phyloP scores from a whole-genome alignment of 2,797 vertebrate species.

The Hoplostethus atlanticus region DNA sequence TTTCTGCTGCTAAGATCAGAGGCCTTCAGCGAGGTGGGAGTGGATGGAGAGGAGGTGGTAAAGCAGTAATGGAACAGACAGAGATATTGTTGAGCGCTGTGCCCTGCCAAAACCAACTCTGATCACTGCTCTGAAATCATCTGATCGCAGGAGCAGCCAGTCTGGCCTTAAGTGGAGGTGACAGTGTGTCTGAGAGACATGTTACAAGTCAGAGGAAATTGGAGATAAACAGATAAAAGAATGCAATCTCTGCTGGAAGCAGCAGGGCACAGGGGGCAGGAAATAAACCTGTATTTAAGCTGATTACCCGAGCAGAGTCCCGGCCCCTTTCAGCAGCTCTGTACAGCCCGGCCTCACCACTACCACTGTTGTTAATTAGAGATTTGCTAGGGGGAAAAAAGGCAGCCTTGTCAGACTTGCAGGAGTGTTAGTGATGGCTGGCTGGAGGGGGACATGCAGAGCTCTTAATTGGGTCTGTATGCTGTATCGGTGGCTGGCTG shows the following conservation, averaged over 20 bases:
- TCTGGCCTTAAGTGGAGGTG: conserved; percentile 77
- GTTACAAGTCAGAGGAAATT: conserved; percentile 85
- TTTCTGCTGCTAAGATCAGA: conserved; percentile 46
- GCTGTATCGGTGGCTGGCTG: conserved; percentile 85
- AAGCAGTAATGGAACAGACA: conserved; percentile 57
- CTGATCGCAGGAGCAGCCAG: conserved; percentile 60
- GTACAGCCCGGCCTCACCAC: conserved; percentile 63
- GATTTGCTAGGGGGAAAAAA: conserved; percentile 80
- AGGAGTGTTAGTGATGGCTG: conserved; percentile 91
- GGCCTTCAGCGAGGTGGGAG: conserved; percentile 32
- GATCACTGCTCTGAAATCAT: conserved; percentile 70
- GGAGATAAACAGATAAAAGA: conserved; percentile 86
- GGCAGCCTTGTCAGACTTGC: conserved; percentile 87
- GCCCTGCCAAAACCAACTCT: conserved; percentile 71
- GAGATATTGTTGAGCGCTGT: conserved; percentile 66
- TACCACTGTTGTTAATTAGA: conserved; percentile 87
- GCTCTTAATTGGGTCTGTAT: conserved; percentile 90
- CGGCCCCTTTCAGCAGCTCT: conserved; percentile 83
- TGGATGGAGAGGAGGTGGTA: conserved; percentile 50
- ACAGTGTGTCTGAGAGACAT: conserved; percentile 83
- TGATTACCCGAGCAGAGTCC: conserved; percentile 86
- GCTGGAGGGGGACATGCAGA: conserved; percentile 85
- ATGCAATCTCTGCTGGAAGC: conserved; percentile 82
- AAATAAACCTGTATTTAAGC: conserved; percentile 89
- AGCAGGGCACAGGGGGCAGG: conserved; percentile 83